Conservation (phyloP, 2,113 vertebrate species). For the Perognathus longimembris region DNA sequence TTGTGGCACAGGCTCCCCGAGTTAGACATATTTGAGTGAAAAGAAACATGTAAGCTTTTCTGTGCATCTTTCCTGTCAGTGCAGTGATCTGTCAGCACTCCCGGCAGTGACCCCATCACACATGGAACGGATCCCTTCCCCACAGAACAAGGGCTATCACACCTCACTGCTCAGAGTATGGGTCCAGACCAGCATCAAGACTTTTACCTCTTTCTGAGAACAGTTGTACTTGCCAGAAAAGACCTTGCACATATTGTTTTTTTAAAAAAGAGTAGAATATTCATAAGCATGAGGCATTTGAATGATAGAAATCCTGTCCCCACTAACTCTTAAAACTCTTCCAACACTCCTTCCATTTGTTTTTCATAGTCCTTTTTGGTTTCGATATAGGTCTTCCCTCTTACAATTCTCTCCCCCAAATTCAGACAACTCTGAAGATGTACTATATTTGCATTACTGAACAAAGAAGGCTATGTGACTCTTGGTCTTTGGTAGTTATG, state of each 20-base stretch:
- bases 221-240: background rate
- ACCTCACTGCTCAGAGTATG: background rate
- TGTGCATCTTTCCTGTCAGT: background rate
- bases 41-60: background rate
- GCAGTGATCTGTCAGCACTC: background rate
- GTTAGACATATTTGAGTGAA: background rate
- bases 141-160: background rate
- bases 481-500: background rate
- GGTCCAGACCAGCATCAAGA: background rate
- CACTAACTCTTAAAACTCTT: background rate
- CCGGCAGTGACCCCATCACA: too few relatives aligned
- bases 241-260: background rate
- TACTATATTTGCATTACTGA: background rate
- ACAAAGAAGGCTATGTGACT: background rate
- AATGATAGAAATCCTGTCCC: background rate
- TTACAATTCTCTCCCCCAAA: constrained; percentile 2
- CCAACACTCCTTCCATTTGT: background rate
- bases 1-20: background rate
- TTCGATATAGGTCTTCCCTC: background rate
- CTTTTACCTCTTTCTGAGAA: background rate
- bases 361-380: background rate
- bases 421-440: background rate
- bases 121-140: background rate
- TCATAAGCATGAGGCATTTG: background rate
- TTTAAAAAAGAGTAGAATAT: background rate